Conservation (phyloP, 2,797 vertebrate genomes). For the Percopsis omiscomaycus region DNA sequence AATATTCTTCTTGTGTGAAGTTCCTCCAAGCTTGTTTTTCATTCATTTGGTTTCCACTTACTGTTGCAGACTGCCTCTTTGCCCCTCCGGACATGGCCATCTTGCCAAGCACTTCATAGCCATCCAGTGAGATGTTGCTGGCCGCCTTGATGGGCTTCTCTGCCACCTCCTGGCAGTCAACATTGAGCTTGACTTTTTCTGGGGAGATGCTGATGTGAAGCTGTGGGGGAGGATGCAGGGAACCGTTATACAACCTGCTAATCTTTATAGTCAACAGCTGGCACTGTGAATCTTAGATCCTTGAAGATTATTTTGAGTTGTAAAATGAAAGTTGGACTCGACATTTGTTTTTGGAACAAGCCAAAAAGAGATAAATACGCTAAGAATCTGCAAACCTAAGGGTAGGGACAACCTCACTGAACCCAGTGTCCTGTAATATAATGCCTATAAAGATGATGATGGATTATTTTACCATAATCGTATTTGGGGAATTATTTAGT, state of each 20-base stretch:
- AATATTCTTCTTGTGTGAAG: constrained; percentile 26
- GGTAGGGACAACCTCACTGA: constrained; percentile 39
- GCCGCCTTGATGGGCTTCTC: constrained; percentile 93
- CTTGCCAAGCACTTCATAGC: constrained; percentile 95
- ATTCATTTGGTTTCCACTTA: constrained; percentile 71
- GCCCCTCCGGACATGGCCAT: constrained; percentile 78
- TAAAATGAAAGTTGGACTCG: constrained; percentile 43
- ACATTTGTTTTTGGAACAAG: constrained; percentile 34
- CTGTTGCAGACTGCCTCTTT: constrained; percentile 89
- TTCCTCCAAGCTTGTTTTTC: constrained; percentile 36
- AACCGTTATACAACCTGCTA: constrained; percentile 37
- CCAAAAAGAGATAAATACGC: constrained; percentile 23
- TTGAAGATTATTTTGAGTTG: constrained; percentile 36
- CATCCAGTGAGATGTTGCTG: constrained; percentile 91
- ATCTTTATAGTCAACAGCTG: constrained; percentile 23
- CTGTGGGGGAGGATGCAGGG: constrained; percentile 70
- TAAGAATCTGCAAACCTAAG: constrained; percentile 39
- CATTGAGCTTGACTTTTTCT: constrained; percentile 89
- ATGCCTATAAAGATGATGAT: constrained; percentile 42
- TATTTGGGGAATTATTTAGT: constrained; percentile 53
- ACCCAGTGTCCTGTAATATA: constrained; percentile 26
- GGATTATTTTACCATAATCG: constrained; percentile 35
- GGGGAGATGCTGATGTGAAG: constrained; percentile 91
- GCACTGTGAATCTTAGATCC: constrained; percentile 10
- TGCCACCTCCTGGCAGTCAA: constrained; percentile 93